Conservation (phyloP, 2,797 vertebrate species). For the Microchirus variegatus region DNA sequence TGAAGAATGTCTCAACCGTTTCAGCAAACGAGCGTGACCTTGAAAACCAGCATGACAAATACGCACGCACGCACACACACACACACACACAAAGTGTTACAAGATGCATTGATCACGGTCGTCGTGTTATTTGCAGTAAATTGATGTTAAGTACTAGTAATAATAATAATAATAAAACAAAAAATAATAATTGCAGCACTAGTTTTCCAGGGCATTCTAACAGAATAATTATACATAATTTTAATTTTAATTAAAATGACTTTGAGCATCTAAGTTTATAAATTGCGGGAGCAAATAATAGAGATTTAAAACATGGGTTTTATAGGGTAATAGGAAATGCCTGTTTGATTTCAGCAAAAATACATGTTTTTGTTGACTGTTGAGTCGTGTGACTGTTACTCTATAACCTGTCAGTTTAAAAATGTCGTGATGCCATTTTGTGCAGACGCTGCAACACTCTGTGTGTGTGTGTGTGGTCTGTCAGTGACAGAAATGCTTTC, state of each 20-base stretch:
- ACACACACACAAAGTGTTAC: conserved; percentile 7
- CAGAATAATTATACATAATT: too few species aligned
- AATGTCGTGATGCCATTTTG: conserved; percentile 27
- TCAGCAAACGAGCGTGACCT: conserved; percentile 23
- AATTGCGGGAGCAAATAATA: conserved; percentile 15
- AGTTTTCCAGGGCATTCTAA: background rate
- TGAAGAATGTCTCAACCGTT: conserved; percentile 1
- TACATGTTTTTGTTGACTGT: conserved; percentile 59
- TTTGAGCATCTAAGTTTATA: conserved; percentile 22
- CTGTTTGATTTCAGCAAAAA: too few species aligned
- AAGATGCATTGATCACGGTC: conserved; percentile 51
- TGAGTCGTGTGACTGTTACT: conserved; percentile 71
- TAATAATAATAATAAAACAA: conserved; percentile 1
- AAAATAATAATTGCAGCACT: background rate
- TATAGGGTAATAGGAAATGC: conserved; percentile 43
- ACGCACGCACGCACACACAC: background rate
- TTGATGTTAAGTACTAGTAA: too few species aligned
- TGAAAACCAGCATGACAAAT: conserved; percentile 9
- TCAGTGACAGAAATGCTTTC: conserved; percentile 49
- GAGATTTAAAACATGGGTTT: too few species aligned
- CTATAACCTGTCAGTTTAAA: conserved; percentile 53
- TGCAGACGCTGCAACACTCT: conserved; percentile 1
- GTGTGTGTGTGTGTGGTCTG: conserved; percentile 81
- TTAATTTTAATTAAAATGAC: too few species aligned
- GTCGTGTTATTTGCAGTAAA: conserved; percentile 52